Evolutionary conservation across 2,113 vertebrate species (phyloP), one percentile per base, ranked within the genome.

Genomic region (Amphiprion percula): DNA sequence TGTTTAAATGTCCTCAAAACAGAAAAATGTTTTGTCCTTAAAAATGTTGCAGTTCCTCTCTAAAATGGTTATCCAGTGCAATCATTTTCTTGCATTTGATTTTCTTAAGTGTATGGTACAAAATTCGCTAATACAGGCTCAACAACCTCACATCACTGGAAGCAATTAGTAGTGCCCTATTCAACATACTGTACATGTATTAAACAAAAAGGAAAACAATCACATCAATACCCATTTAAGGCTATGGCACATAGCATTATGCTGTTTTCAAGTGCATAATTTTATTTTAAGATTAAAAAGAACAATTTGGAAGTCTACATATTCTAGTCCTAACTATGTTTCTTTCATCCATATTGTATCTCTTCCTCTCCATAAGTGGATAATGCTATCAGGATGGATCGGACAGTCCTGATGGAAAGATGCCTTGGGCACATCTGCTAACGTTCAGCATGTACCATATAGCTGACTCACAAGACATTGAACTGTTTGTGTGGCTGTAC

Each of bases 331-430:
- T 87, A 80, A 85, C 26, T 15, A 17, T 41, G 47, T 78, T 84
- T 71, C 7, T 68, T 72, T 82, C 66, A 87, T 90, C 84, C 15
- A 62, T 74, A 60, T 41, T 33, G 10, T 6, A 83, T 87, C 85
- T 80, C 79, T 89, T 89, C 85, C 85, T 80, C 80, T 83, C 66
- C 30, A 60, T 89, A 73, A 88, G 81, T 74, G 58, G 52, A 89
- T 83, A 82, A 85, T 64, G 59, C 12, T 15, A 65, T 83, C 44
- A 83, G 60, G 63, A 72, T 58, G 28, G 33, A 83, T 62, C 19
- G 6, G 77, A 60, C 24, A 24, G 26, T 74, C 46, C 46, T 39
- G 74, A 85, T 80, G 55, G 70, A 82, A 78, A 74, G n/a, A 59
- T 17, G 61, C 79, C 53, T 55, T 3, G 6, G 72, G 84, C 68